These are phyloP conservation scores for Pterostichus madidus DNA, from an alignment of 2,888 invertebrate species.

Conservation along the genomic window DNA sequence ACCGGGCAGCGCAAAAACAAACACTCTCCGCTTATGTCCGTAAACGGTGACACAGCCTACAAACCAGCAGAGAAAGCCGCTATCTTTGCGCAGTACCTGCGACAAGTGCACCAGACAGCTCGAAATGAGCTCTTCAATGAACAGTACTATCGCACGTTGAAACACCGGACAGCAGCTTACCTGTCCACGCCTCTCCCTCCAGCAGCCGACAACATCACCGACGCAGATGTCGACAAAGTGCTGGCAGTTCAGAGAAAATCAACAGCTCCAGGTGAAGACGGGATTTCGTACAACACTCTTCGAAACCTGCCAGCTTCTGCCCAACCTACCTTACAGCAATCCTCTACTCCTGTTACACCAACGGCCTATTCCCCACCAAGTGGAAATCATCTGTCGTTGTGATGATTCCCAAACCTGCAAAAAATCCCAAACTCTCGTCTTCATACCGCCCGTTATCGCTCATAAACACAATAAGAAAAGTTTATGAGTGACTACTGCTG, in stretches of 20 bases:
- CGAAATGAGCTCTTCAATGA: too few species aligned
- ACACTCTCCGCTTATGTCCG: neutral
- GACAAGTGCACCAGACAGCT: too few species aligned
- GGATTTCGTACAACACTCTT: too few species aligned
- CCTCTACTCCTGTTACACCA: neutral
- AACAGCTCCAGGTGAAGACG: too few species aligned
- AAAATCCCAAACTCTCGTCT: neutral
- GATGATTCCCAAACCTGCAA: conserved; percentile 5
- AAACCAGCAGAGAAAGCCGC: neutral
- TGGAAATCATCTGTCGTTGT: neutral
- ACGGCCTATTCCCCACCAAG: neutral
- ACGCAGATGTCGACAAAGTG: too few species aligned
- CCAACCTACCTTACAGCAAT: neutral
- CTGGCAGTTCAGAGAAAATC: too few species aligned
- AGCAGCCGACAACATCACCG: too few species aligned
- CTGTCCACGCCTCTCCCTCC: too few species aligned
- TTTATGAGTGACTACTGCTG: neutral
- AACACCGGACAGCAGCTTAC: too few species aligned
- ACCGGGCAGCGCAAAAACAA: neutral
- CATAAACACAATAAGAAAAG: neutral
- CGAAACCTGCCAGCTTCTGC: too few species aligned
- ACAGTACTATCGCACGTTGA: too few species aligned
- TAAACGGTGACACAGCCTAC: neutral
- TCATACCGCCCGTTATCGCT: conserved; percentile 26
- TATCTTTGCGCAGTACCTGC: neutral